A percentile compares a stretch with the other conserved stretches of the same genome.
Conservation (phyloP, 2,797 vertebrate species). For the Lacerta agilis region DNA sequence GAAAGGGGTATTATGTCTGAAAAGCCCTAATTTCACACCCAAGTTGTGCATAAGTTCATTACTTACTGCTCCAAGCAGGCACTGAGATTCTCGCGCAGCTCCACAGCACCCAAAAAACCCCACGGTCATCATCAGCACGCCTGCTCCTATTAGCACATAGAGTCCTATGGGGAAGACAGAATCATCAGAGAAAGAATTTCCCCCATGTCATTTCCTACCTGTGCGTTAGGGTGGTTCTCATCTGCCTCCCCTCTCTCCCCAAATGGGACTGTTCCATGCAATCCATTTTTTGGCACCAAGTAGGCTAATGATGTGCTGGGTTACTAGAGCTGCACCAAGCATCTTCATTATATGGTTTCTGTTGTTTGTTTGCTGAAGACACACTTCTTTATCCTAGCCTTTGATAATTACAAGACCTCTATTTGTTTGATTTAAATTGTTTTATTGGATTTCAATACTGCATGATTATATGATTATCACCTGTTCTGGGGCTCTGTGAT, state of each 20-base stretch:
- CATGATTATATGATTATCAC: no score
- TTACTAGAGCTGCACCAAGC: no score
- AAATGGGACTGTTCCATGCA: background rate
- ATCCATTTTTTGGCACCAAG: background rate
- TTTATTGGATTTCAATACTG: no score
- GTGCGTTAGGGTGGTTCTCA: background rate
- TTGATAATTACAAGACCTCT: no score
- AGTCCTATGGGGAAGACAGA: conserved; percentile 81
- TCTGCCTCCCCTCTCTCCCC: background rate
- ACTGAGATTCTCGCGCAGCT: conserved; percentile 93
- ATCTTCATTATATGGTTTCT: no score
- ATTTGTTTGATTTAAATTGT: no score
- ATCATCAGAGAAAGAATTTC: background rate
- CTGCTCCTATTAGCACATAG: conserved; percentile 91
- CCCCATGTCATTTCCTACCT: background rate
- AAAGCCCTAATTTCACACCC: background rate
- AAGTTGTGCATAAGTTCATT: conserved; percentile 27
- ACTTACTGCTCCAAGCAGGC: conserved; percentile 94
- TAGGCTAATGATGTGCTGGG: background rate
- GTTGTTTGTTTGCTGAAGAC: no score
- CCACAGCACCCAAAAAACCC: conserved; percentile 97
- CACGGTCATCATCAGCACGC: conserved; percentile 92
- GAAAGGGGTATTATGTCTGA: background rate
- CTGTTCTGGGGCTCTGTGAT: no score
- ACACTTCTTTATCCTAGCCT: no score